Evolutionary conservation across 2,888 invertebrate genomes (phyloP).

Genomic region (Dysmachus trigonus): DNA sequence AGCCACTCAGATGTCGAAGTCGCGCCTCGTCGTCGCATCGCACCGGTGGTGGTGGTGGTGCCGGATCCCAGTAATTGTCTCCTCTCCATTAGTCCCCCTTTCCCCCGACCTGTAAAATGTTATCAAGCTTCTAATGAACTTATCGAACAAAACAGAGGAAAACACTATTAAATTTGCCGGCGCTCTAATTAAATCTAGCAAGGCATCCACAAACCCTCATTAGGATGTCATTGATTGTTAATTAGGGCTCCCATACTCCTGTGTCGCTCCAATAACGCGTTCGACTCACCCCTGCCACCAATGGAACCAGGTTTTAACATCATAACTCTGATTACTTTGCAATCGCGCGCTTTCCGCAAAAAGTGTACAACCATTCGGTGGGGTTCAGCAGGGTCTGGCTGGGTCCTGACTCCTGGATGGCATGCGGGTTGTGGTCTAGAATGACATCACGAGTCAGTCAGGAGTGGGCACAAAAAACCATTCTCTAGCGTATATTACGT

Average conservation of each 20-base stretch:
- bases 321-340: background rate
- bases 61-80: background rate
- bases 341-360: background rate
- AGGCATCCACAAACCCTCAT: background rate
- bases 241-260: background rate
- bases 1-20: background rate
- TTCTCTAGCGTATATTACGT: background rate
- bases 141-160: background rate
- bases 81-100: background rate
- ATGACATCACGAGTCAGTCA: background rate
- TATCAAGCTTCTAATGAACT: background rate
- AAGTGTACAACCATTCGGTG: background rate
- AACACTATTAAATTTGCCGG: background rate
- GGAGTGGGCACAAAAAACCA: background rate
- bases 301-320: background rate
- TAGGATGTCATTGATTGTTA: slow-evolving; percentile 13
- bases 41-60: background rate
- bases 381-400: background rate
- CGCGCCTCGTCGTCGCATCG: background rate
- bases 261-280: background rate
- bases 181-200: background rate
- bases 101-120: background rate
- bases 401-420: background rate
- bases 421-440: background rate
- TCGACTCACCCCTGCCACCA: background rate